Base-by-base conservation (phyloP, 2,888 invertebrate genomes). In the Drosophila sordidula region DNA sequence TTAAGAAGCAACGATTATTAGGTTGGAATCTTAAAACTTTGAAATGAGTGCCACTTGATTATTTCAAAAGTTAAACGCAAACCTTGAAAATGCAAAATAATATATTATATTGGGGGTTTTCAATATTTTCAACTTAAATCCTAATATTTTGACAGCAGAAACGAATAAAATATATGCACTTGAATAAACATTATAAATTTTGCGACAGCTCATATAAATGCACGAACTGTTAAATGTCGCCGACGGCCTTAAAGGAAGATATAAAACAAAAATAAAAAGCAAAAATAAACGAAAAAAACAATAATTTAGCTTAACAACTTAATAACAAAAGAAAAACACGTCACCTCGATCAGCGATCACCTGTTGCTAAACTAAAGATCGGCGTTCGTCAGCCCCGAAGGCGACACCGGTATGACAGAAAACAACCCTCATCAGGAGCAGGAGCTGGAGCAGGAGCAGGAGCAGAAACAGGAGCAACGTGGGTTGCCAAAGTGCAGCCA, bases 251-350 rank as follows among this genome's bases (percentile, higher is more conserved):
- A 65, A 75, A 73, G 67, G 62, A 67, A 70, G 54, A 57, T 57
- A 59, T 62, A 64, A 66, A 52, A 72, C 63, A 68, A 70, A 71
- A 74, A 54, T 12, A 61, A 80, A 70, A 69, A 55, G 14, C 57
- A 55, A 52, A 22, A 46, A 77, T 70, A 75, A 70, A 71, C 76
- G 80, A 82, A 70, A 75, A 71, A 76, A 69, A 71, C 75, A 82
- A 82, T 80, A 86, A 78, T 75, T 89, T 75, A 82, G 70, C 75
- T 87, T 89, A 91, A 90, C 90, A 89, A 91, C 90, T 91, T 91
- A 90, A 90, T 91, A 91, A 90, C 80, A 81, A 89, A 89, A 84
- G 64, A 80, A 75, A 73, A 72, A 68, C 68, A 84, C 68, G 63
- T 72, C 71, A 65, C 66, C 68, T 74, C 73, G 64, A 63, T 62